Percentiles rank a stretch among this genome's conserved stretches.
phyloP scores from a whole-genome alignment of 2,888 invertebrate genomes.

The Pomacea canaliculata region DNA sequence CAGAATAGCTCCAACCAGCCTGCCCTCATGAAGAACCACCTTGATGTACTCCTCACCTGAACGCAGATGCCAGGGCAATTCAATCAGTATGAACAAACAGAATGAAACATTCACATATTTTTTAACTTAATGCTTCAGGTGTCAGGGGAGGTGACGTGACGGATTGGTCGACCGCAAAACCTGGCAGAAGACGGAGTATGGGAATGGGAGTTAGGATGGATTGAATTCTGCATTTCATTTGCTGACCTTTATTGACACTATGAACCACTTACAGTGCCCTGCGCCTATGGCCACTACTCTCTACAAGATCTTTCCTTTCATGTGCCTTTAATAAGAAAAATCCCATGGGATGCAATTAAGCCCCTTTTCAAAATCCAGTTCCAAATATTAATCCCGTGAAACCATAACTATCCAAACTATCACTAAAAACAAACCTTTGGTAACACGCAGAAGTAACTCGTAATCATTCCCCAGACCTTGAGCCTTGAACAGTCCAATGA shows the following conservation, averaged over 20 bases:
- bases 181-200: no score
- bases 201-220: no score
- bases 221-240: no score
- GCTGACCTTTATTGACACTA: no score
- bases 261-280: no score
- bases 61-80: constrained; percentile 31
- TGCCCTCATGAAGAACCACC: constrained; percentile 85
- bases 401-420: no score
- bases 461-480: constrained; percentile 85
- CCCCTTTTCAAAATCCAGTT: no score
- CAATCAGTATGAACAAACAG: neutral
- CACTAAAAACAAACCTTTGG: constrained; percentile 76
- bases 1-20: constrained; percentile 91
- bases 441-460: constrained; percentile 87
- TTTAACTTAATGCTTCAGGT: neutral
- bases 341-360: no score
- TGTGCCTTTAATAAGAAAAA: no score
- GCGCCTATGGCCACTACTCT: no score
- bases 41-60: constrained; percentile 78
- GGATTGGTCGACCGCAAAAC: neutral
- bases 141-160: neutral
- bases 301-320: no score
- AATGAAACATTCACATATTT: neutral
- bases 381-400: no score
- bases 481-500: constrained; percentile 93